Evolutionary conservation across 2,888 invertebrate genomes (phyloP).

Genomic region (Ecliptopera silaceata): DNA sequence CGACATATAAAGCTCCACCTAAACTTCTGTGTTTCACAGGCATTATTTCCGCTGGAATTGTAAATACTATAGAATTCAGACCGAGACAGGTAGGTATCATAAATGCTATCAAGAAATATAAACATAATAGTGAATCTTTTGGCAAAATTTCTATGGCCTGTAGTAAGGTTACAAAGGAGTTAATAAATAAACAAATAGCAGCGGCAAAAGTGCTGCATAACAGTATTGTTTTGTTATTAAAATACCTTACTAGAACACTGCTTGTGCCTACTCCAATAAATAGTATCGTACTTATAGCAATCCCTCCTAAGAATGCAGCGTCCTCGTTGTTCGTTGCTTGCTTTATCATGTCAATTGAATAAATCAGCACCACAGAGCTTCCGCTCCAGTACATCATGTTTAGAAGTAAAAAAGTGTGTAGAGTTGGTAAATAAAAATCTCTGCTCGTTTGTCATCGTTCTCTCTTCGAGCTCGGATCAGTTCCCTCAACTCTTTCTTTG

Average conservation of each 20-base stretch:
- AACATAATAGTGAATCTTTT: slow-evolving; percentile 18
- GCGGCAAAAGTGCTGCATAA: background rate
- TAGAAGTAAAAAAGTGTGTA: slow-evolving; percentile 27
- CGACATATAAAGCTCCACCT: slow-evolving; percentile 26
- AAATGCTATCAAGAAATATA: slow-evolving; percentile 27
- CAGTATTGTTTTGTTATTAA: background rate
- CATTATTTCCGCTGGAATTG: slow-evolving; percentile 30
- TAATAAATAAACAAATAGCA: background rate
- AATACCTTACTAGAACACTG: background rate
- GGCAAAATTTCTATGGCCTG: slow-evolving; percentile 16
- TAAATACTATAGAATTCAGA: slow-evolving; percentile 8
- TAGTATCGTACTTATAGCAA: background rate
- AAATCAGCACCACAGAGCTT: slow-evolving; percentile 18
- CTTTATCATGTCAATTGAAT: slow-evolving; percentile 23
- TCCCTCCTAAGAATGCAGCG: slow-evolving; percentile 17
- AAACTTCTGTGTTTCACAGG: slow-evolving; percentile 34
- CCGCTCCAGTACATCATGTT: slow-evolving; percentile 35
- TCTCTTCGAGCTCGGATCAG: slow-evolving; percentile 19
- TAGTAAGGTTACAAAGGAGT: background rate
- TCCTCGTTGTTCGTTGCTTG: slow-evolving; percentile 18
- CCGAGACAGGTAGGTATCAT: slow-evolving; percentile 19
- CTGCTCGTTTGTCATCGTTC: slow-evolving; percentile 9
- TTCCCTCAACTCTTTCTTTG: slow-evolving; percentile 26
- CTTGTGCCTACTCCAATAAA: background rate
- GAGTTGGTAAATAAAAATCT: slow-evolving; percentile 34